Evolutionary conservation across 2,113 vertebrate species (phyloP).

Genomic region (Entelurus aequoreus): DNA sequence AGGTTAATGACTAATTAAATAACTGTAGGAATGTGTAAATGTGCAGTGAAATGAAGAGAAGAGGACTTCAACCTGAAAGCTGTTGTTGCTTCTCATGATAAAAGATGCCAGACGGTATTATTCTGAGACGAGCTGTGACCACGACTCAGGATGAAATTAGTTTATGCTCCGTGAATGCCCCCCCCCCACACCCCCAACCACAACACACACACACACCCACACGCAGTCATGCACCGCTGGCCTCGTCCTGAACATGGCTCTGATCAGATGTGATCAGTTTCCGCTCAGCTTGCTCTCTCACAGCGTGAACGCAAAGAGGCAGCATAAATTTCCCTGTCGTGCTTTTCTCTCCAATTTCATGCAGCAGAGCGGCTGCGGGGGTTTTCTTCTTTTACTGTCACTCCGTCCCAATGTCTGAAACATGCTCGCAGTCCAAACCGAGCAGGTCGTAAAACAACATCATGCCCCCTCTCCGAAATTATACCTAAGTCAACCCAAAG

Average conservation of each 20-base stretch:
- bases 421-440: slow-evolving; percentile 5
- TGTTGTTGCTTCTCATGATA: slow-evolving; percentile 23
- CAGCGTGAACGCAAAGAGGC: slow-evolving; percentile 51
- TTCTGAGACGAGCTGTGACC: slow-evolving; percentile 46
- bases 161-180: slow-evolving; percentile 45
- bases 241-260: slow-evolving; percentile 48
- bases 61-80: background rate
- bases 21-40: background rate
- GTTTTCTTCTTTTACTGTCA: slow-evolving; percentile 18
- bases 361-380: slow-evolving; percentile 43
- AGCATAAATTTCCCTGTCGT: slow-evolving; percentile 44
- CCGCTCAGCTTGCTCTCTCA: slow-evolving; percentile 54
- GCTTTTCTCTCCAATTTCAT: slow-evolving; percentile 41
- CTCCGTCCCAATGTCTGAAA: slow-evolving; percentile 7
- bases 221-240: slow-evolving; percentile 35
- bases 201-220: background rate
- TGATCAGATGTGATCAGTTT: slow-evolving; percentile 61
- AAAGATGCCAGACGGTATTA: slow-evolving; percentile 34
- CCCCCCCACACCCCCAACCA: slow-evolving; percentile 5
- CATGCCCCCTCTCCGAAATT: slow-evolving; percentile 12
- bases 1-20: too few relatives aligned
- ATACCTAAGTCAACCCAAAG: slow-evolving; percentile 1
- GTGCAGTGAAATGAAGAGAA: background rate
- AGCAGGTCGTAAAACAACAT: slow-evolving; percentile 33
- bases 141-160: slow-evolving; percentile 49